phyloP scores from a whole-genome alignment of 1,140 invertebrate genomes.

The Papilio glaucus region DNA sequence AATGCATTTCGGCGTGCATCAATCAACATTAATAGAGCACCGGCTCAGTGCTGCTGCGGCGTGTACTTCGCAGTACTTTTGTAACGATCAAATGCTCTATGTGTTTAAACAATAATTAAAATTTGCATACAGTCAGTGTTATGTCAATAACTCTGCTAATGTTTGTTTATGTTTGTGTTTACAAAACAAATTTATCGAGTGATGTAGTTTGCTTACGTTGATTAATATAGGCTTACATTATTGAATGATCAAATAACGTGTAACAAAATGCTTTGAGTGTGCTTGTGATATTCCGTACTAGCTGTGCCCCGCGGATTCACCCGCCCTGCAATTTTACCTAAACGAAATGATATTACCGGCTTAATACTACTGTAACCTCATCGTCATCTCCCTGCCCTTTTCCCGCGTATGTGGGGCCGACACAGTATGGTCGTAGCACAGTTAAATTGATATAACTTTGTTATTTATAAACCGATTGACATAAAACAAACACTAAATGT shows the following conservation, averaged over 20 bases:
- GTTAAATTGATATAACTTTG: too few species aligned
- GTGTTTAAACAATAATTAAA: constrained; percentile 30
- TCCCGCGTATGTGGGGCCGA: too few species aligned
- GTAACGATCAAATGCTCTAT: constrained; percentile 32
- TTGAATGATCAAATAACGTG: background rate
- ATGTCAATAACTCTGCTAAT: constrained; percentile 11
- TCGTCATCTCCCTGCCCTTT: too few species aligned
- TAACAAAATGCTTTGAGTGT: too few species aligned
- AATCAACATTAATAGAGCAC: constrained; percentile 60
- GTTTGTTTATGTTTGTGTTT: constrained; percentile 29
- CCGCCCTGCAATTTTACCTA: too few species aligned
- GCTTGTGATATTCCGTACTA: too few species aligned
- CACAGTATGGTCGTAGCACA: too few species aligned
- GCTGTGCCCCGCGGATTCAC: too few species aligned
- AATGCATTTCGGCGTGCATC: constrained; percentile 61
- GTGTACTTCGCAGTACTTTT: constrained; percentile 5
- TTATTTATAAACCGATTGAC: too few species aligned
- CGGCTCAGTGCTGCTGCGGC: constrained; percentile 15
- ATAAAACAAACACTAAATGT: too few species aligned
- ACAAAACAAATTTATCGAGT: constrained; percentile 22
- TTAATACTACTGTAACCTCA: too few species aligned
- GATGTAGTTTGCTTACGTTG: constrained; percentile 20
- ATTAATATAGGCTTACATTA: constrained; percentile 8
- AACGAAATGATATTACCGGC: too few species aligned
- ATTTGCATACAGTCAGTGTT: constrained; percentile 32